These are phyloP conservation scores for Lepidocyrtoides sp. DNA, from an alignment of 2,888 invertebrate genomes.

Conservation along the genomic window DNA sequence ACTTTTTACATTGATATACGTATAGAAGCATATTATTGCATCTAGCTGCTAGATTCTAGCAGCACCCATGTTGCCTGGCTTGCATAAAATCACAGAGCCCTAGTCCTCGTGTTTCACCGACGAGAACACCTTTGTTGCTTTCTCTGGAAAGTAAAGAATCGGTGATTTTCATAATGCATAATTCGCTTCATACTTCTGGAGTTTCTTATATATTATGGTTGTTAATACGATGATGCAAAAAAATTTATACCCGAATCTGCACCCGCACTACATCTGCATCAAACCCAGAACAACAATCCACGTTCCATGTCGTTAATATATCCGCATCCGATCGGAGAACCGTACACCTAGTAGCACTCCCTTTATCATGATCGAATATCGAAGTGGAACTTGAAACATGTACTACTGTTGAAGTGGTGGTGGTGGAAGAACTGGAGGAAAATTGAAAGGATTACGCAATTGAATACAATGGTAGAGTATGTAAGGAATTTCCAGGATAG, in stretches of 20 bases:
- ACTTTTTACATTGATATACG: too few species aligned
- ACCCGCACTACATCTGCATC: conserved; percentile 49
- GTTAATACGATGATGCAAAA: background rate
- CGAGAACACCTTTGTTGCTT: background rate
- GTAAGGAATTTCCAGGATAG: background rate
- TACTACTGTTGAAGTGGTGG: background rate
- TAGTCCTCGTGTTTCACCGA: too few species aligned
- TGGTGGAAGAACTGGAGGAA: background rate
- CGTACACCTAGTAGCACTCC: background rate
- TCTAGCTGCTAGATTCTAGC: too few species aligned
- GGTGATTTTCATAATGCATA: background rate
- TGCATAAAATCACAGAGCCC: background rate
- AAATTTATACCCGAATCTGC: conserved; percentile 21
- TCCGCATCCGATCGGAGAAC: conserved; percentile 40
- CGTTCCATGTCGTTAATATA: conserved; percentile 12
- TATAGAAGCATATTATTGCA: too few species aligned
- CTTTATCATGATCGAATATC: conserved; percentile 8
- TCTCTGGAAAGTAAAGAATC: background rate
- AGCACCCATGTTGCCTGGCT: background rate
- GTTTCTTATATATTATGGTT: background rate
- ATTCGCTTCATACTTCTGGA: background rate
- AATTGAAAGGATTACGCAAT: conserved; percentile 15
- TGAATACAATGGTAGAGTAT: conserved; percentile 36
- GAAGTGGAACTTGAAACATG: conserved; percentile 36
- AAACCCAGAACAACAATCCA: conserved; percentile 10